A percentile compares a stretch with the other conserved stretches of the same genome.
Evolutionary conservation across 2,797 vertebrate species (phyloP).

Genomic region (Schizothorax lantsangensis): DNA sequence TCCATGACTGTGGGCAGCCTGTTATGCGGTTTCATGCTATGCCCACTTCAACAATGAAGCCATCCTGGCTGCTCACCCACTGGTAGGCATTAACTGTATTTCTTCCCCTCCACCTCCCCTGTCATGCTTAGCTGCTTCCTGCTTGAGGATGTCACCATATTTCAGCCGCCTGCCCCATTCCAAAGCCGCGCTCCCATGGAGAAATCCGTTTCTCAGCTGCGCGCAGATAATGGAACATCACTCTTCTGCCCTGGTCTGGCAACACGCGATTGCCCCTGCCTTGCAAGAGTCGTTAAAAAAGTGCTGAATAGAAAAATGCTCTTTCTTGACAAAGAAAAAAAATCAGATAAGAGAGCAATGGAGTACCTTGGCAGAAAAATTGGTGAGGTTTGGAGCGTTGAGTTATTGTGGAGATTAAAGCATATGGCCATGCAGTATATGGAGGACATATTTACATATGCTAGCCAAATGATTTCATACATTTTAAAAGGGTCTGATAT

Average conservation of each 20-base stretch:
- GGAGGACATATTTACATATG: background rate
- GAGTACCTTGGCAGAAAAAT: constrained; percentile 10
- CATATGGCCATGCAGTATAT: background rate
- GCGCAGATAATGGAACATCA: constrained; percentile 60
- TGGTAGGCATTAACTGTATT: constrained; percentile 41
- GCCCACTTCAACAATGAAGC: constrained; percentile 55
- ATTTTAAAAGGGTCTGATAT: background rate
- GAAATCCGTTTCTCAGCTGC: constrained; percentile 56
- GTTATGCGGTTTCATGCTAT: constrained; percentile 54
- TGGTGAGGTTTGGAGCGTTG: background rate
- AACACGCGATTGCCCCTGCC: constrained; percentile 37
- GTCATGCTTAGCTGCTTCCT: constrained; percentile 48
- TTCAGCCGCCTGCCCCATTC: constrained; percentile 51
- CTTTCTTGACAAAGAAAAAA: constrained; percentile 11
- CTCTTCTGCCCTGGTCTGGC: constrained; percentile 56
- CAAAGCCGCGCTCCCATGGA: constrained; percentile 20
- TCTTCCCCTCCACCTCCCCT: constrained; percentile 48
- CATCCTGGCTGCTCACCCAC: constrained; percentile 37
- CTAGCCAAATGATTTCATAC: background rate
- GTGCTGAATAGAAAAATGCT: constrained; percentile 31
- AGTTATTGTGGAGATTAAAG: constrained; percentile 1
- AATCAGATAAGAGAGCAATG: constrained; percentile 20
- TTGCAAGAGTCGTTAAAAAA: constrained; percentile 52
- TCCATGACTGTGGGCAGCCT: constrained; percentile 35
- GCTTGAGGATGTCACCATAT: constrained; percentile 60